Percentiles rank a stretch among this genome's conserved stretches.
phyloP scores from a whole-genome alignment of 2,888 invertebrate genomes.

The Adela reaumurella region DNA sequence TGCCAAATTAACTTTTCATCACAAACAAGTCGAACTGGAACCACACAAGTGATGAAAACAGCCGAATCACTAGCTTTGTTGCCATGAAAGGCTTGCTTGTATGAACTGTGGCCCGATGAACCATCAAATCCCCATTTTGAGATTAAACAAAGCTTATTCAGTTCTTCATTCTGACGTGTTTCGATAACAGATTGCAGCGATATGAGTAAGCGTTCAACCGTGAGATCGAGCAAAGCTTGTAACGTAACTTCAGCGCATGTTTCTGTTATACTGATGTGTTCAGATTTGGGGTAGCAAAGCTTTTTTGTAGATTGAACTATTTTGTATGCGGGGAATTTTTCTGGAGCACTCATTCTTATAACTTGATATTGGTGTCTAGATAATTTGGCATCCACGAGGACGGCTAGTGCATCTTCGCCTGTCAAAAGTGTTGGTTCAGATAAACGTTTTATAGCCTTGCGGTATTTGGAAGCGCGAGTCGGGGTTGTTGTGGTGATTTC shows the following conservation, averaged over 20 bases:
- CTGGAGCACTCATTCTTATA: slow-evolving; percentile 15
- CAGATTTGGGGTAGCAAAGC: slow-evolving; percentile 12
- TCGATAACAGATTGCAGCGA: slow-evolving; percentile 9
- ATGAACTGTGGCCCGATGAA: slow-evolving; percentile 14
- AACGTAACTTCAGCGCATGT: slow-evolving; percentile 12
- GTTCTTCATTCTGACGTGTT: slow-evolving; percentile 7
- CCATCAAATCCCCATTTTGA: slow-evolving; percentile 10
- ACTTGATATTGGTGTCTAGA: slow-evolving; percentile 16
- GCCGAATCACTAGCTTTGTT: slow-evolving; percentile 14
- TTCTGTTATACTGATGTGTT: slow-evolving; percentile 12
- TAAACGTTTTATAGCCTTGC: slow-evolving; percentile 6
- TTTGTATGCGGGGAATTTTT: slow-evolving; percentile 16
- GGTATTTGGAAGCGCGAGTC: slow-evolving; percentile 8
- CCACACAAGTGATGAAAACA: slow-evolving; percentile 17
- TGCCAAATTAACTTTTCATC: slow-evolving; percentile 16
- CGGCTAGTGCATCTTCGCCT: slow-evolving; percentile 15
- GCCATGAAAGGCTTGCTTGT: slow-evolving; percentile 15
- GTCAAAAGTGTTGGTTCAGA: slow-evolving; percentile 7
- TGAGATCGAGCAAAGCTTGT: slow-evolving; percentile 14
- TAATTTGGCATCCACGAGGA: slow-evolving; percentile 16
- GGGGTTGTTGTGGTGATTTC: slow-evolving; percentile 10
- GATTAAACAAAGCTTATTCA: slow-evolving; percentile 5
- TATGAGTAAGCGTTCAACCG: slow-evolving; percentile 10
- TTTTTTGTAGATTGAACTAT: slow-evolving; percentile 15
- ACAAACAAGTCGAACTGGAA: slow-evolving; percentile 16